Evolutionary conservation across 2,113 vertebrate species (phyloP).

Genomic region (Zonotrichia leucophrys): DNA sequence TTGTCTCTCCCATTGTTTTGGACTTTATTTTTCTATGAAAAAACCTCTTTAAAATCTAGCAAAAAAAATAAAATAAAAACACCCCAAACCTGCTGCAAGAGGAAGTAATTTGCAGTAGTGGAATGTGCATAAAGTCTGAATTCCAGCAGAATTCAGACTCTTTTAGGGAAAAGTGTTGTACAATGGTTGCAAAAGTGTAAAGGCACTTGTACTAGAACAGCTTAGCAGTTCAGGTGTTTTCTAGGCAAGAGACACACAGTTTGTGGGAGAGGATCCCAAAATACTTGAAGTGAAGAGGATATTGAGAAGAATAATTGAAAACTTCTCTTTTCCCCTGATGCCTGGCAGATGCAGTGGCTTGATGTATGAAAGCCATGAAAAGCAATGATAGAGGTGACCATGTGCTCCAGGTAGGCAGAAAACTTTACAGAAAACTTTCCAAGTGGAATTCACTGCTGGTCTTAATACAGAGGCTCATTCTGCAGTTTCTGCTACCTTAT

Average conservation of each 20-base stretch:
- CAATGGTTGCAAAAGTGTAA: neutral
- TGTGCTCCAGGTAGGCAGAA: neutral
- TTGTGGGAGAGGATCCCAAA: neutral
- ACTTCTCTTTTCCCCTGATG: neutral
- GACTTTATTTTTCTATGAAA: neutral
- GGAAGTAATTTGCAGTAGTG: neutral
- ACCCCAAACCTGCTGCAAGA: neutral
- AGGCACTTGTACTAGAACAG: neutral
- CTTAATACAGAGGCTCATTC: neutral
- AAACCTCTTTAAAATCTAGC: neutral
- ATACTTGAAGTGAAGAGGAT: neutral
- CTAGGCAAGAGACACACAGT: fast-evolving
- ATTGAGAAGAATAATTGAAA: neutral
- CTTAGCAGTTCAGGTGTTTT: neutral
- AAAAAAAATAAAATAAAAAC: neutral
- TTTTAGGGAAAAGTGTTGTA: neutral
- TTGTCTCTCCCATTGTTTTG: neutral
- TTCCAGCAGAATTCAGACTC: neutral
- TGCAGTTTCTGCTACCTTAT: neutral
- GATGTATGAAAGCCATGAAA: neutral
- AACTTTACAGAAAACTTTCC: neutral
- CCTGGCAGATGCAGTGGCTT: neutral
- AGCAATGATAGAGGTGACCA: neutral
- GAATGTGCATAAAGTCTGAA: neutral
- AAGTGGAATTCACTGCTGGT: neutral